Evolutionary conservation across 2,888 invertebrate genomes (phyloP), one percentile per base, ranked within the genome.

Genomic region (Synergus itoensis): DNA sequence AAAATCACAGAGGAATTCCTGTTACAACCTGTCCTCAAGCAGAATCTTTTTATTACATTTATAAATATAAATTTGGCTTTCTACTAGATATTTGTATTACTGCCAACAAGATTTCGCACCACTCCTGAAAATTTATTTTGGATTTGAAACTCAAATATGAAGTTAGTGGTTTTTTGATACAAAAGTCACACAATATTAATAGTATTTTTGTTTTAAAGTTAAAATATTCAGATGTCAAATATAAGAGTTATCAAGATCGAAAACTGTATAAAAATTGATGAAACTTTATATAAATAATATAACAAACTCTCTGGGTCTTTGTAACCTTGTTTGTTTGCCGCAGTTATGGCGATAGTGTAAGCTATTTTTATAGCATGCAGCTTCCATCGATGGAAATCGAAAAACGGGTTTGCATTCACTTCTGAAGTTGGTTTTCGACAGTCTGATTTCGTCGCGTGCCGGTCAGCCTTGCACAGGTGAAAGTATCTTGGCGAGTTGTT

Each of bases 381-480:
- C 48, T 73, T 28, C 48, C 36, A 73, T 73, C 48, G 36, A 53
- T 53, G 48, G 28, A 36, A 73, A 36, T 48, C 11, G 28, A 28
- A 73, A 36, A 73, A 76, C 62, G 36, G 40, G 41, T 57, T 76
- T n/a, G 62, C 76, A 43, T 60, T 57, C 43, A 62, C 43, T 60
- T 62, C 40, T 62, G 36, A 62, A 14, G 4, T 18, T 48, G 48
- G 40, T 64, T 77, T 77, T 67, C 18, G 64, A 65, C 53, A 28
- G 45, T 65, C 18, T 45, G 67, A 65, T 41, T 77, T 77, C 53
- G 77, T 40, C 40, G 48, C 65, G 65, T 77, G 64, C 40, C 67
- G 36, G 53, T 77, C 77, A 64, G 65, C 77, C 77, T 77, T 77
- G 67, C 16, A 48, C 48, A 64, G 48, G 77, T 77, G 77, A 77